Evolutionary conservation across 2,797 vertebrate species (phyloP).

Genomic region (Dendrocincla tyrannina): DNA sequence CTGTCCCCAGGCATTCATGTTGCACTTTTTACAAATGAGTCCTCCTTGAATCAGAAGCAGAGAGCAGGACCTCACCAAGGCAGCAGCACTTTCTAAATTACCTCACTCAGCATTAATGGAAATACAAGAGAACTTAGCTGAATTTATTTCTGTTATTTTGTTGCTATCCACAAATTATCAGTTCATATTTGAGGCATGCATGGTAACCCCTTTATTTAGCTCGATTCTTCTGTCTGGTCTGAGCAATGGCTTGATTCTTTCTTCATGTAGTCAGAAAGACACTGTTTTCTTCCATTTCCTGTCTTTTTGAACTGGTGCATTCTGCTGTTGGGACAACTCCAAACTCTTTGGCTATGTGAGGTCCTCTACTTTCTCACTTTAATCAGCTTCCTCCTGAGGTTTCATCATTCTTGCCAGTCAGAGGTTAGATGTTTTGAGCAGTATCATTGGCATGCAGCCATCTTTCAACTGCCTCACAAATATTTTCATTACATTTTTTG

Average conservation of each 20-base stretch:
- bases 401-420: not conserved
- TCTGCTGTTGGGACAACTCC: not conserved
- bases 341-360: not conserved
- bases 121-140: not conserved
- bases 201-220: not conserved
- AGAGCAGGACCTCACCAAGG: not conserved
- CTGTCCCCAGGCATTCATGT: not conserved
- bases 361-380: not conserved
- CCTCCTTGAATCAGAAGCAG: not conserved
- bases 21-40: not conserved
- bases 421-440: not conserved
- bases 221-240: not conserved
- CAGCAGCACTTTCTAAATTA: not conserved
- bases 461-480: not conserved
- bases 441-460: not conserved
- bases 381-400: not conserved
- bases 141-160: not conserved
- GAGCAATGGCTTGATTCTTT: not conserved
- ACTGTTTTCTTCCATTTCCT: not conserved
- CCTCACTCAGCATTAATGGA: not conserved
- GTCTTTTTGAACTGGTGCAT: not conserved
- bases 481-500: not conserved
- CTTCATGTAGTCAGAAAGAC: not conserved
- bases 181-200: not conserved
- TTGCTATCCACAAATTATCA: not conserved